Percentiles rank a stretch among this genome's conserved stretches.
phyloP scores from a whole-genome alignment of 2,888 invertebrate species.

The Sesia bembeciformis region DNA sequence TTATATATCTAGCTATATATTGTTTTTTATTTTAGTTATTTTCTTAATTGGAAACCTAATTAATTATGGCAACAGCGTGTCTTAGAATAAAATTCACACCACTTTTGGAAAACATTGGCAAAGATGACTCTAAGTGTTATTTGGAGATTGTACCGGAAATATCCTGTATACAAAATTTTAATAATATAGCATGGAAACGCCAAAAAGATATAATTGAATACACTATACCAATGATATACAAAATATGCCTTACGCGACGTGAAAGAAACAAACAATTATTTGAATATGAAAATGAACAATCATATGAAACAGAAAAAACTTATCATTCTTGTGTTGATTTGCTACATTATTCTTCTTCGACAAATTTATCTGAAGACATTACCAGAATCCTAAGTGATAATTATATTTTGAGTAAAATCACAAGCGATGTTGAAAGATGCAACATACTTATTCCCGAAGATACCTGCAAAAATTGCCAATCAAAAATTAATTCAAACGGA shows the following conservation, averaged over 20 bases:
- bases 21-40: too few relatives aligned
- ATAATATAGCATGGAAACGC: slow-evolving; percentile 43
- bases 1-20: too few relatives aligned
- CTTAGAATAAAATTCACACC: slow-evolving; percentile 48
- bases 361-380: slow-evolving; percentile 28
- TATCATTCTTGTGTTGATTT: slow-evolving; percentile 61
- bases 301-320: slow-evolving; percentile 19
- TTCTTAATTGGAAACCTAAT: too few relatives aligned
- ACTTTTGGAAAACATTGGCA: slow-evolving; percentile 27
- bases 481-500: too few relatives aligned
- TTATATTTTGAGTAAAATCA: background rate
- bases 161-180: slow-evolving; percentile 37
- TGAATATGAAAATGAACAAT: slow-evolving; percentile 2
- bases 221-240: slow-evolving; percentile 50
- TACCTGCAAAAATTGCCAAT: too few relatives aligned
- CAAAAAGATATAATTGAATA: slow-evolving; percentile 39
- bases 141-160: slow-evolving; percentile 56
- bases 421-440: background rate
- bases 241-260: slow-evolving; percentile 41
- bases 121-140: slow-evolving; percentile 31
- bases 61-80: slow-evolving; percentile 40
- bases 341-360: slow-evolving; percentile 19
- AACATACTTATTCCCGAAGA: background rate
- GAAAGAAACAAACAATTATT: slow-evolving; percentile 6
- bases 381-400: slow-evolving; percentile 42